Base-by-base conservation (phyloP, 2,888 invertebrate genomes). In the Drosophila crucigera region DNA sequence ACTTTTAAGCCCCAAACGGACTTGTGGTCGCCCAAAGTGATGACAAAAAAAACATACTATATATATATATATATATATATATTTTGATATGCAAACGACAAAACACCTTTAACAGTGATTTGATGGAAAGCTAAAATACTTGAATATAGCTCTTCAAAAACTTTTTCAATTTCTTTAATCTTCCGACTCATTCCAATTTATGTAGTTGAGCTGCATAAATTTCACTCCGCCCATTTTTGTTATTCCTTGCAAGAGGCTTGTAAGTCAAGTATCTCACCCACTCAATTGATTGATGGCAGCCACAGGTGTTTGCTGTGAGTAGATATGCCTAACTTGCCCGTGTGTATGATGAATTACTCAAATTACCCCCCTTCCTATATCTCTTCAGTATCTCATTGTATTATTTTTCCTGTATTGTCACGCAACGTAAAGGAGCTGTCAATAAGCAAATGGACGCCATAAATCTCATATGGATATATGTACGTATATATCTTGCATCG, bases 361-460 rank as follows among this genome's bases (percentile, higher is more conserved):
- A 77, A 69, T 66, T 22, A 19, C 49, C 25, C 1, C 35, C 25
- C 28, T 37, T 25, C 37, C 35, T 10, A 16, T 25, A 5, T 66
- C n/a, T n/a, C 9, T 30, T 4, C 37, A 7, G n/a, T n/a, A 14
- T 66, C 71, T 39, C 78, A 73, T 84, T 82, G 72, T 73, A 80
- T 76, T 78, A 76, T 63, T 78, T 83, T 39, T 39, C 28, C 72
- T 81, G 83, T 74, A 78, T 63, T 82, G 78, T 84, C 84, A 86
- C 69, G 76, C 70, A 54, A 49, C 31, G n/a, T 39, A 61, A 55
- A 53, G 30, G 31, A 71, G 78, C 86, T 84, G 84, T 86, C 84
- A 84, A 84, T 84, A 86, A 81, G 82, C 80, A 84, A 84, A 86
- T 81, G 76, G 65, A 43, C 61, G 76, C 79, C 65, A 84, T 84